These are phyloP conservation scores for Odontomachus brunneus DNA, from an alignment of 1,140 invertebrate genomes.

Conservation along the genomic window DNA sequence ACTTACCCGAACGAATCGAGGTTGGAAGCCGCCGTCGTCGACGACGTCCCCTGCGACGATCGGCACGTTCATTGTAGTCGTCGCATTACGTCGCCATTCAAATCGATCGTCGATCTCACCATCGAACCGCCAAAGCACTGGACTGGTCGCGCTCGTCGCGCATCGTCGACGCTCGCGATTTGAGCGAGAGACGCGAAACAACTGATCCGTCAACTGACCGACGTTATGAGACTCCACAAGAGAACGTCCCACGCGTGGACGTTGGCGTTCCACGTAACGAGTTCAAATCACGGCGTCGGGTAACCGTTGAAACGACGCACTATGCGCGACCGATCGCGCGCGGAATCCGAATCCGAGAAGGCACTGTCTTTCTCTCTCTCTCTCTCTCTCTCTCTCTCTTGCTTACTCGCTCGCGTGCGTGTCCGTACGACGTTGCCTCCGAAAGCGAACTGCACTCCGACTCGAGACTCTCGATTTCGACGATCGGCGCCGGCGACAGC, in stretches of 20 bases:
- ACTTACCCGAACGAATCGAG: slow-evolving; percentile 83
- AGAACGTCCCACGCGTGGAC: not conserved
- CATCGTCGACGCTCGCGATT: not conserved
- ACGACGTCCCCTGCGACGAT: slow-evolving; percentile 83
- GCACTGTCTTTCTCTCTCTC: too few relatives aligned
- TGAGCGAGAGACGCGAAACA: too few relatives aligned
- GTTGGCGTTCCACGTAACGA: too few relatives aligned
- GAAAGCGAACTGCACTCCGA: not conserved
- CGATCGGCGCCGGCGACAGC: not conserved
- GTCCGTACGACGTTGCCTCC: not conserved
- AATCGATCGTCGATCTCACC: not conserved
- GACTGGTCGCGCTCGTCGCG: not conserved
- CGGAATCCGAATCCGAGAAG: not conserved
- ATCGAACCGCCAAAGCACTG: not conserved
- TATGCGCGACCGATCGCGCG: not conserved
- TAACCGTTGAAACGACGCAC: not conserved
- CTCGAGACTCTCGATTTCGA: slow-evolving; percentile 49
- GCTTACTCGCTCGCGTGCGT: not conserved
- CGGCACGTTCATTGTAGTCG: slow-evolving; percentile 82
- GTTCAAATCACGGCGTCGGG: not conserved
- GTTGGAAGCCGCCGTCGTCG: slow-evolving; percentile 80
- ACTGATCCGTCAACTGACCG: too few relatives aligned
- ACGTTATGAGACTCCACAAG: not conserved
- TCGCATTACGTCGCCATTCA: slow-evolving; percentile 64
- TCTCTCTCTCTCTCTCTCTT: not conserved